Evolutionary conservation across 2,113 vertebrate genomes (phyloP).

Genomic region (Pomatorhinus ruficollis): DNA sequence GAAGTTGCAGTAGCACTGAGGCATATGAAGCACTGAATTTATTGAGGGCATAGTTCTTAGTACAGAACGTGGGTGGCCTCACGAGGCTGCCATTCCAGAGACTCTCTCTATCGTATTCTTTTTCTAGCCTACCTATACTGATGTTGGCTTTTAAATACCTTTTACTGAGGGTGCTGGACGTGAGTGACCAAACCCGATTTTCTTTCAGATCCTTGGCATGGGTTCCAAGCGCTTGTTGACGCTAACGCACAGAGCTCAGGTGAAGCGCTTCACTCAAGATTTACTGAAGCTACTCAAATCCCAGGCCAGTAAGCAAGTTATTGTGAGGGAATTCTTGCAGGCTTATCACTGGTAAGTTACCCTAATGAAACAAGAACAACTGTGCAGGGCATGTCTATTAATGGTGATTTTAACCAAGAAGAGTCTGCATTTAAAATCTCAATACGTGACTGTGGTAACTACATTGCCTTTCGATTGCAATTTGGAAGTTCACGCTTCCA

Average conservation of each 20-base stretch:
- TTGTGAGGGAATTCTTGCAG: constrained; percentile 91
- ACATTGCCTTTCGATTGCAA: background rate
- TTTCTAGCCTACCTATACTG: background rate
- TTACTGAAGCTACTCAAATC: constrained; percentile 96
- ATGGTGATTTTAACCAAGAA: background rate
- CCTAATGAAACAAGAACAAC: background rate
- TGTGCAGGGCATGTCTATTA: background rate
- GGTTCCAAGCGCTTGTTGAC: constrained; percentile 92
- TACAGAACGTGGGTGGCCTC: background rate
- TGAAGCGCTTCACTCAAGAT: constrained; percentile 97
- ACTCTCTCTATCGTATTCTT: accelerated
- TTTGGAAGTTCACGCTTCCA: background rate
- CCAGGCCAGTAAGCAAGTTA: constrained; percentile 95
- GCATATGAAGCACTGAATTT: background rate
- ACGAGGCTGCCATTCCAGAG: background rate
- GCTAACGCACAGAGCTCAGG: constrained; percentile 93
- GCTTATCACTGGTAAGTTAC: constrained; percentile 94
- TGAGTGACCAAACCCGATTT: background rate
- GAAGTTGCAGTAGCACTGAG: background rate
- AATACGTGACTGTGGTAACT: background rate
- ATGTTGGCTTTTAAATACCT: background rate
- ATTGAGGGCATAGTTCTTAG: background rate
- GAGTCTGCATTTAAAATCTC: background rate
- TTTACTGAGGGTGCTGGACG: background rate
- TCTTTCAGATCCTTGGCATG: constrained; percentile 91